Evolutionary conservation across 2,888 invertebrate genomes (phyloP).

Genomic region (Camponotus fellah): DNA sequence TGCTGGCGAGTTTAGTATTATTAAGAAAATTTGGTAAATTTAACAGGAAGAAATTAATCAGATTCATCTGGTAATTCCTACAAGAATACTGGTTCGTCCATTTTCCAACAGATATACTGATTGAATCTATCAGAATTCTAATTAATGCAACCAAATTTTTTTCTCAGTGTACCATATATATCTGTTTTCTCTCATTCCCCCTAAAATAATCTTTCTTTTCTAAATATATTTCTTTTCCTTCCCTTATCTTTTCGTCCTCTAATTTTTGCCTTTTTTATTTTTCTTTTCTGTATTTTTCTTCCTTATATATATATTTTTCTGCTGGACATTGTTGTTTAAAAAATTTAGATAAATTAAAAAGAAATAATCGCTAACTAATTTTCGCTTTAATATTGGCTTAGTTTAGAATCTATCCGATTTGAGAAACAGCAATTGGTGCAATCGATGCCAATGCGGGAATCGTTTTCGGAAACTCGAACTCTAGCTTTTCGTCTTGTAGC

Average conservation of each 20-base stretch:
- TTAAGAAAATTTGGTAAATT: too few species aligned
- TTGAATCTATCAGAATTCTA: too few species aligned
- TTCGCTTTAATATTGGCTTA: background rate
- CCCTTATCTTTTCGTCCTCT: background rate
- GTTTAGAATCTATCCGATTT: constrained; percentile 16
- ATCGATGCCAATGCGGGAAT: constrained; percentile 31
- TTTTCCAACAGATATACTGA: too few species aligned
- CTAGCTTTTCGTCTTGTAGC: constrained; percentile 41
- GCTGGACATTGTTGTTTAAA: background rate
- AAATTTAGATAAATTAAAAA: background rate
- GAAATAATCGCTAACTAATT: constrained; percentile 16
- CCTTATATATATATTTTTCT: constrained; percentile 55
- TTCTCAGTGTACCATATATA: constrained; percentile 49
- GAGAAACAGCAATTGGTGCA: constrained; percentile 34
- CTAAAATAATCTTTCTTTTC: constrained; percentile 25
- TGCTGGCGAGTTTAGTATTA: too few species aligned
- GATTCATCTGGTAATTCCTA: too few species aligned
- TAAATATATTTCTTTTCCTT: constrained; percentile 4
- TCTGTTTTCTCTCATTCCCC: constrained; percentile 35
- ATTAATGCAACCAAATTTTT: too few species aligned
- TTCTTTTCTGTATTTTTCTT: constrained; percentile 38
- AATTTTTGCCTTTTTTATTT: background rate
- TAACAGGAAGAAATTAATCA: too few species aligned
- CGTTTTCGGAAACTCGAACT: constrained; percentile 19
- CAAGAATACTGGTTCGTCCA: too few species aligned